A percentile compares a stretch with the other conserved stretches of the same genome.
phyloP scores from a whole-genome alignment of 2,113 vertebrate species.

The Ramphastos sulfuratus region DNA sequence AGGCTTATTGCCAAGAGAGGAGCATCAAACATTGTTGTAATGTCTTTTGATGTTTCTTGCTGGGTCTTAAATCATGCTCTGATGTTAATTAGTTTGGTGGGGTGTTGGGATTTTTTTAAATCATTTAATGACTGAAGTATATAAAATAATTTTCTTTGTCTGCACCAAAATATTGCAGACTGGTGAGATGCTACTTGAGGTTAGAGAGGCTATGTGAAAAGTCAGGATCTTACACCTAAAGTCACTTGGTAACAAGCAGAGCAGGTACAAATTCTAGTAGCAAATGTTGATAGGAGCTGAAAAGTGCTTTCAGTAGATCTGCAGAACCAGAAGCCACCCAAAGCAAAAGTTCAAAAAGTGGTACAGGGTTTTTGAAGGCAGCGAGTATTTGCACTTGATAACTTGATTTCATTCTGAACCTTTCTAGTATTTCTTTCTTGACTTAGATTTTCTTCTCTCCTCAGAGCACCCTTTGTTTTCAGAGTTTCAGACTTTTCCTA shows the following conservation, averaged over 20 bases:
- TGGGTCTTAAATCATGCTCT: constrained; percentile 53
- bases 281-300: not conserved
- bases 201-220: not conserved
- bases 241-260: not conserved
- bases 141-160: constrained; percentile 34
- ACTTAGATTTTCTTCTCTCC: not conserved
- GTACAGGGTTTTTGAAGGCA: not conserved
- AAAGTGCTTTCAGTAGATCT: not conserved
- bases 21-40: constrained; percentile 58
- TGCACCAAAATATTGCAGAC: not conserved
- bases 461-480: not conserved
- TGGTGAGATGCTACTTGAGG: not conserved
- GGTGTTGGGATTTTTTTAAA: not conserved
- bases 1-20: constrained; percentile 53
- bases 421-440: not conserved
- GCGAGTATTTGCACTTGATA: not conserved
- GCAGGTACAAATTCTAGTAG: not conserved
- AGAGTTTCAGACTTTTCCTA: not conserved
- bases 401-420: not conserved
- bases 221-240: not conserved
- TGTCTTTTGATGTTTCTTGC: constrained; percentile 63
- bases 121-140: constrained; percentile 1
- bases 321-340: not conserved
- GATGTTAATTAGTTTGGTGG: constrained; percentile 54
- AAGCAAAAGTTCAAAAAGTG: not conserved